phyloP scores from a whole-genome alignment of 2,888 invertebrate species.

The Pedicia rivosa region DNA sequence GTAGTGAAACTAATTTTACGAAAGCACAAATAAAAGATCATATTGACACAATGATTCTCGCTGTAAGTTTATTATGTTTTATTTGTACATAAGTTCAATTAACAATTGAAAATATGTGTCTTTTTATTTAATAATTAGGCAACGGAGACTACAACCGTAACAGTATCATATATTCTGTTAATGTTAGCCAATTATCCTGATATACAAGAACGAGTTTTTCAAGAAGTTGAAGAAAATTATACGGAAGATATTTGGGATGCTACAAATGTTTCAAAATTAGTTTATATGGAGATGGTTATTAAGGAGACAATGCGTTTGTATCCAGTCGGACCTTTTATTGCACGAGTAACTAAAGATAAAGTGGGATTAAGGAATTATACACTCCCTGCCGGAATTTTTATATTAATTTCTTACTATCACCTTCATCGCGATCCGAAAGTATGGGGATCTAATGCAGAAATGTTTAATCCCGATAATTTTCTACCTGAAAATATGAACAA shows the following conservation, averaged over 20 bases:
- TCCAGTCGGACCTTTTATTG: conserved; percentile 23
- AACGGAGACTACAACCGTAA: conserved; percentile 24
- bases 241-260: conserved; percentile 3
- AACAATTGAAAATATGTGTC: too few species aligned
- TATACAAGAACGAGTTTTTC: conserved; percentile 15
- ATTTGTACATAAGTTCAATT: too few species aligned
- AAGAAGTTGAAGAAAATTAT: conserved; percentile 7
- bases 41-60: conserved; percentile 1
- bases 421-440: conserved; percentile 23
- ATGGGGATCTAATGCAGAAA: conserved; percentile 25
- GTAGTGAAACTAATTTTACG: not conserved
- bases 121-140: too few species aligned
- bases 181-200: conserved; percentile 23
- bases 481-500: conserved; percentile 20
- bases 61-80: too few species aligned
- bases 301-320: conserved; percentile 26
- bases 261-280: conserved; percentile 17
- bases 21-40: not conserved
- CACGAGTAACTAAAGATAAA: conserved; percentile 19
- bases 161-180: conserved; percentile 19
- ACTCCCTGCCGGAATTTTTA: conserved; percentile 22
- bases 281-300: conserved; percentile 23
- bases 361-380: not conserved
- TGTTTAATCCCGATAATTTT: conserved; percentile 27
- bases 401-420: conserved; percentile 23